Base-by-base conservation (phyloP, 37 sponge, comb jelly and placozoan genomes). In the Lycopodina hypogea region DNA sequence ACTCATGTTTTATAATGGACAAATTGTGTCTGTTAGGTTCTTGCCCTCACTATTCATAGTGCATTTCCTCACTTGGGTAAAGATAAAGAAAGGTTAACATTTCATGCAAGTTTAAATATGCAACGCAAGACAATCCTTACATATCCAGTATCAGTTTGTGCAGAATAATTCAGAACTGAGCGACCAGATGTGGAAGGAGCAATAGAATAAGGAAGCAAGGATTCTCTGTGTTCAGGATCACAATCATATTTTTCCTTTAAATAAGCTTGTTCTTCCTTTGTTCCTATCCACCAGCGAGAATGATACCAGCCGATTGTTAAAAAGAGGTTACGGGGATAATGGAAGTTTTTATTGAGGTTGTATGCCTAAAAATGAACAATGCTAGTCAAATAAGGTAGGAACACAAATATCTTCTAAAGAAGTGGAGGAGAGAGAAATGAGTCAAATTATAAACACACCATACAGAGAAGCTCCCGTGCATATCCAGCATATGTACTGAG, bases 241-340 rank as follows among this genome's bases (percentile, higher is more conserved):
- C 71, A 70, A n/a, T 45, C 37, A 24, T 41, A 70, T n/a, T 1
- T 70, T 24, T 41, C 41, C 12, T 14, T 17, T 6, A 70, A 45
- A 4, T 48, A 1, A 3, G 22, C 71, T 26, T 70, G 71, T 9
- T 68, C 45, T n/a, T 67, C 56, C 23, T 9, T 29, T 18, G 59
- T 15, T 40, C 62, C 62, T 29, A 45, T 18, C 69, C 68, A 79
- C 79, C 79, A 79, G 41, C 42, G 6, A 28, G 4, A 21, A 37
- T 1, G 30, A 67, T 68, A 79, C 79, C 79, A 79, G 23, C 79
- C 79, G 28, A 68, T 61, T 21, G 40, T 24, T 6, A 79, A 2
- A 37, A 67, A 79, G 1, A 62, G 18, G 41, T 79, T 61, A 3
- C 35, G 69, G 9, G 79, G 79, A 28, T 79, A 68, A 11, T 32